Evolutionary conservation across 2,797 vertebrate genomes (phyloP).

Genomic region (Tapirus indicus): DNA sequence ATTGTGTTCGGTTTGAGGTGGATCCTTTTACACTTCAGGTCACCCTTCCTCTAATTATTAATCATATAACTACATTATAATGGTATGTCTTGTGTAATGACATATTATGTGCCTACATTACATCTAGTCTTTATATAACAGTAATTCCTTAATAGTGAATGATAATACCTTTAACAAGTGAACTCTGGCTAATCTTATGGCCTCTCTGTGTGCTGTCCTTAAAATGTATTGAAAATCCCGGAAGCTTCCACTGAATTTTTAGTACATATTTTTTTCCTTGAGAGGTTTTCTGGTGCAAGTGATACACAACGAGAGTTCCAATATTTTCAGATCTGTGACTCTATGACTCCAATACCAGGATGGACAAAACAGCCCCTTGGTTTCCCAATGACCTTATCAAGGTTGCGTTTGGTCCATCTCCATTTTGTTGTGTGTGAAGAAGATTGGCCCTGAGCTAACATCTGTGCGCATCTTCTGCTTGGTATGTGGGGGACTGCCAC

Average conservation of each 20-base stretch:
- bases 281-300: not conserved
- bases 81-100: constrained; percentile 39
- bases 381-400: not conserved
- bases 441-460: too few species aligned
- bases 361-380: not conserved
- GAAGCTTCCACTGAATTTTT: not conserved
- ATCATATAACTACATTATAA: constrained; percentile 38
- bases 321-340: not conserved
- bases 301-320: not conserved
- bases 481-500: too few species aligned
- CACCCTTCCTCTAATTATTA: constrained; percentile 63
- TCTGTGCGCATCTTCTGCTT: too few species aligned
- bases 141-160: constrained; percentile 64
- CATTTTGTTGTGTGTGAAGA: not conserved
- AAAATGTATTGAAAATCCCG: constrained; percentile 1
- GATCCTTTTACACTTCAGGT: constrained; percentile 32
- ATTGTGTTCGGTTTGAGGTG: not conserved
- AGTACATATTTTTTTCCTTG: not conserved
- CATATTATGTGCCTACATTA: constrained; percentile 9
- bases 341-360: not conserved
- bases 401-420: not conserved
- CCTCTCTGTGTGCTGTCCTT: constrained; percentile 39
- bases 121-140: constrained; percentile 52
- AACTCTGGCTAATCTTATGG: constrained; percentile 46
- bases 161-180: constrained; percentile 56